Percentiles rank a stretch among this genome's conserved stretches.
Conservation (phyloP, 2,888 invertebrate species). For the Amiota mariae region DNA sequence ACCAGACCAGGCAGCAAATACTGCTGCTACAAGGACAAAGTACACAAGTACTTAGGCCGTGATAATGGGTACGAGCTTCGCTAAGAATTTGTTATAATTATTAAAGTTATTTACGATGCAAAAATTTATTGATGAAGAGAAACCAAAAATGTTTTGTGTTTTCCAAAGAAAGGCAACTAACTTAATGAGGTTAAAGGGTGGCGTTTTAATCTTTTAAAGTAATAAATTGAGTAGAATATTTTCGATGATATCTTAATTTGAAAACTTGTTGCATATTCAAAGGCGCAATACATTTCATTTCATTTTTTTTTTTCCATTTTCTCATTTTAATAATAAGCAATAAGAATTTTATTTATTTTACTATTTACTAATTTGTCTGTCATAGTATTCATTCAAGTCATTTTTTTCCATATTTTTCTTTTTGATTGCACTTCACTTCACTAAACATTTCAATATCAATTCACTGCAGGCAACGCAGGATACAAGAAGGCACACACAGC, state of each 20-base stretch:
- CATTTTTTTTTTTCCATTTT: no score
- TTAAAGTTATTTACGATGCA: constrained; percentile 23
- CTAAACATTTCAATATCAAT: constrained; percentile 11
- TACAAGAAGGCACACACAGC: neutral
- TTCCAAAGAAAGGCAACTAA: no score
- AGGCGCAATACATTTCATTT: neutral
- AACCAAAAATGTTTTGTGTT: no score
- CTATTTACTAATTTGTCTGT: no score
- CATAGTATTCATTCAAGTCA: no score
- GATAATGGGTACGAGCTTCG: neutral
- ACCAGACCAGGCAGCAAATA: neutral
- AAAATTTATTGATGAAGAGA: constrained; percentile 6
- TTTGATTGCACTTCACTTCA: constrained; percentile 10
- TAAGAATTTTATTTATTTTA: no score
- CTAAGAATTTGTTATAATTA: constrained; percentile 19
- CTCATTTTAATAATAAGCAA: no score
- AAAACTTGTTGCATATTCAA: neutral
- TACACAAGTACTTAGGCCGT: neutral
- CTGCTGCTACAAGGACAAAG: neutral
- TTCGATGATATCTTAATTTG: neutral
- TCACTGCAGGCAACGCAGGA: constrained; percentile 7
- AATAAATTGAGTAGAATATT: no score
- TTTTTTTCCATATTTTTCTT: neutral
- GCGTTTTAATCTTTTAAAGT: no score
- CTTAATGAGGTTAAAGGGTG: no score